Percentiles rank a stretch among this genome's conserved stretches.
These are phyloP conservation scores for Oncorhynchus keta DNA, from an alignment of 2,113 vertebrate genomes.

Conservation along the genomic window DNA sequence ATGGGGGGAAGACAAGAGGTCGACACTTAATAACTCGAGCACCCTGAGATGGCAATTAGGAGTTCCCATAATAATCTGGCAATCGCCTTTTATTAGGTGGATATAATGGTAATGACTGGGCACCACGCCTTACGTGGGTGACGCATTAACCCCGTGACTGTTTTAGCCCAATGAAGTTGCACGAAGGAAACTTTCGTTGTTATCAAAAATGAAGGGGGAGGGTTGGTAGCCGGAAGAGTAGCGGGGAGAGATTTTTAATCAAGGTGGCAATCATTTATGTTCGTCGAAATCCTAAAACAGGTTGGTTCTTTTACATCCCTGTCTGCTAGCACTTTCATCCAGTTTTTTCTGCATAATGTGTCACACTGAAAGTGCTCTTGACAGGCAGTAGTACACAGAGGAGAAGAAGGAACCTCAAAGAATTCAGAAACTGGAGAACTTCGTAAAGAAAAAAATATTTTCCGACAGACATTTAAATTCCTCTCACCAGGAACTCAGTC, in stretches of 20 bases:
- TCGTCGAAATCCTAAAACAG: conserved; percentile 36
- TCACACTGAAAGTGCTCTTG: conserved; percentile 21
- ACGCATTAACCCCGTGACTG: background rate
- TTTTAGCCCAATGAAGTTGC: no score
- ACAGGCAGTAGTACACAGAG: conserved; percentile 23
- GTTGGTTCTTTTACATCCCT: conserved; percentile 12
- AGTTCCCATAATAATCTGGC: conserved; percentile 53
- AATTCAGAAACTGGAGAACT: conserved; percentile 14
- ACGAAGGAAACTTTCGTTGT: no score
- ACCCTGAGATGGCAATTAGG: conserved; percentile 59
- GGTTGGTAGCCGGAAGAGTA: background rate
- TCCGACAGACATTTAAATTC: conserved; percentile 30
- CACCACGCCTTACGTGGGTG: conserved; percentile 20
- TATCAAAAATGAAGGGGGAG: background rate
- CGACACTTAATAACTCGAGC: conserved; percentile 46
- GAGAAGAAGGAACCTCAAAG: conserved; percentile 22
- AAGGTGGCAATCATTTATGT: conserved; percentile 37
- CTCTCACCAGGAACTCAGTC: background rate
- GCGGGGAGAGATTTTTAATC: conserved; percentile 29
- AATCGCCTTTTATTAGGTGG: conserved; percentile 55
- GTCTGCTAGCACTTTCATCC: conserved; percentile 31
- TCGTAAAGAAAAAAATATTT: conserved; percentile 33
- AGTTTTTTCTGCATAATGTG: conserved; percentile 30
- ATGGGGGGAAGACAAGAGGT: conserved; percentile 25
- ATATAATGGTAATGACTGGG: conserved; percentile 48